phyloP scores from a whole-genome alignment of 2,113 vertebrate species.

The Macheiramphus alcinus region DNA sequence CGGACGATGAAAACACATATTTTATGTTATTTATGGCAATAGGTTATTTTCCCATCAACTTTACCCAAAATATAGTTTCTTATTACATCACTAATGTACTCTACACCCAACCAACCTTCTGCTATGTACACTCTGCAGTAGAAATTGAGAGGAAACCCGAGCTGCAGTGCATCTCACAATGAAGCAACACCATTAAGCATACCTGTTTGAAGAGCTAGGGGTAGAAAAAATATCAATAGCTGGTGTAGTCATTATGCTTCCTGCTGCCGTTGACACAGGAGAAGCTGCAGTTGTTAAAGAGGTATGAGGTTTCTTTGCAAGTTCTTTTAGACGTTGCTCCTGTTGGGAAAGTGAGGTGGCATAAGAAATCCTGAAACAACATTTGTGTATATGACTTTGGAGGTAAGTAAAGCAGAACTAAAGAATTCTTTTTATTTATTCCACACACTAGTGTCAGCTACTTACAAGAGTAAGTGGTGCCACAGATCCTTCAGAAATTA shows the following conservation, averaged over 20 bases:
- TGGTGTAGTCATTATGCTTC: slow-evolving; percentile 89
- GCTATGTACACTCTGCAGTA: not conserved
- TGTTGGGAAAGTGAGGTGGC: slow-evolving; percentile 60
- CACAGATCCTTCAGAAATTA: not conserved
- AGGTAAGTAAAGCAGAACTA: not conserved
- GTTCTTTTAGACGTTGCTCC: slow-evolving; percentile 97
- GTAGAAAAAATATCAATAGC: slow-evolving; percentile 96
- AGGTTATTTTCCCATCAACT: not conserved
- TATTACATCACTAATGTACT: not conserved
- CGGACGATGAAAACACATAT: not conserved
- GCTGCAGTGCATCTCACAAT: not conserved
- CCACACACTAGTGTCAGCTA: not conserved
- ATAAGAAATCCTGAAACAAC: slow-evolving; percentile 45
- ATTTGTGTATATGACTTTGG: not conserved
- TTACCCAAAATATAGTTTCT: not conserved
- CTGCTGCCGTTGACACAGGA: slow-evolving; percentile 90
- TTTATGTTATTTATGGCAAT: not conserved
- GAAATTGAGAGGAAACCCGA: not conserved
- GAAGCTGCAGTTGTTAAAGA: slow-evolving; percentile 94
- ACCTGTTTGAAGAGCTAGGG: slow-evolving; percentile 94
- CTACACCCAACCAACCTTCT: not conserved
- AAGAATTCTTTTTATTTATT: not conserved
- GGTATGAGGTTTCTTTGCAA: slow-evolving; percentile 92
- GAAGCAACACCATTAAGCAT: not conserved
- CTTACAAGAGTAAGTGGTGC: not conserved